Conservation (phyloP, 1,140 invertebrate species). For the Drosophila asahinai region DNA sequence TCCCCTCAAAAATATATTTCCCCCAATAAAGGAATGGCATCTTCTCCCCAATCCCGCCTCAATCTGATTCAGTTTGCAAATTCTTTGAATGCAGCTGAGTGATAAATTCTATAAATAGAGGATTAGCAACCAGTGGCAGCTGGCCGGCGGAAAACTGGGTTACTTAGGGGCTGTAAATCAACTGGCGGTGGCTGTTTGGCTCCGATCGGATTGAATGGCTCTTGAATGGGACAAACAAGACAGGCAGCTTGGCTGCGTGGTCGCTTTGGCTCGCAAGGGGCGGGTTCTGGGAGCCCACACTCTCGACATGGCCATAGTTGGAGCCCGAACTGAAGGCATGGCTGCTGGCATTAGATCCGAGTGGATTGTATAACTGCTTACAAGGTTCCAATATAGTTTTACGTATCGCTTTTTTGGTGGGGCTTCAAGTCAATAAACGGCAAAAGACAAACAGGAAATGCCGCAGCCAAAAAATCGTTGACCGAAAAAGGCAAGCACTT, state of each 20-base stretch:
- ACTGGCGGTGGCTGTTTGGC: neutral
- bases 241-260: constrained; percentile 46
- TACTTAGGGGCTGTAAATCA: constrained; percentile 58
- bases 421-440: constrained; percentile 42
- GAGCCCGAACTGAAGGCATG: constrained; percentile 24
- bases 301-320: constrained; percentile 31
- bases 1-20: neutral
- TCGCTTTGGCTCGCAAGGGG: constrained; percentile 19
- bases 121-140: constrained; percentile 66
- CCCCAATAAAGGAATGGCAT: neutral
- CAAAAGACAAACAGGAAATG: constrained; percentile 74
- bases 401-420: constrained; percentile 29
- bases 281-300: constrained; percentile 49
- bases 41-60: neutral
- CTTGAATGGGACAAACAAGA: constrained; percentile 65
- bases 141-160: constrained; percentile 68
- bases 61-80: constrained; percentile 16
- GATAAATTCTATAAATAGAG: constrained; percentile 67
- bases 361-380: constrained; percentile 62
- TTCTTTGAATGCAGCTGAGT: constrained; percentile 31
- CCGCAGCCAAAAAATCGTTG: constrained; percentile 66
- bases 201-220: constrained; percentile 38
- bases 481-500: constrained; percentile 74
- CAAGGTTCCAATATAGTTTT: constrained; percentile 35
- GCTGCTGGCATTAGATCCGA: constrained; percentile 38